These are phyloP conservation scores for Eleginops maclovinus DNA, from an alignment of 2,113 vertebrate species.

Conservation along the genomic window DNA sequence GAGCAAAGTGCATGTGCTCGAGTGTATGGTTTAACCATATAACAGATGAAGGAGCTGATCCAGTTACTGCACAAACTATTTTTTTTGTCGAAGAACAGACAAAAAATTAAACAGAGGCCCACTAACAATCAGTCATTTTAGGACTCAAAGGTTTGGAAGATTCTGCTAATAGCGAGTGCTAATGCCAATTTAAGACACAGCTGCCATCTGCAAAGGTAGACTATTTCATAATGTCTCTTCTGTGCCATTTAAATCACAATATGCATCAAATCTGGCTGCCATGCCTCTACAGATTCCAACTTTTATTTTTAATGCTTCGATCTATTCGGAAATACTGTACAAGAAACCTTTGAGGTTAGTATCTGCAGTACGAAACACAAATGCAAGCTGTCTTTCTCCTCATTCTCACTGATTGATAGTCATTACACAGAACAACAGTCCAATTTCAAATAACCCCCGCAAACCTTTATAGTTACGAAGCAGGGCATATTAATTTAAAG, in stretches of 20 bases:
- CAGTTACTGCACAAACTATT: too few relatives aligned
- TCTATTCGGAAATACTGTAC: background rate
- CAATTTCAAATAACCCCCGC: background rate
- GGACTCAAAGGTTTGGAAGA: background rate
- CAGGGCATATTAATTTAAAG: conserved; percentile 48
- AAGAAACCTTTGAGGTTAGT: conserved; percentile 18
- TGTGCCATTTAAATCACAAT: background rate
- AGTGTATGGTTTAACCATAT: too few relatives aligned
- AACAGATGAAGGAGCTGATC: too few relatives aligned
- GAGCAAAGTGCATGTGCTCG: too few relatives aligned
- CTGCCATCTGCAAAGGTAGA: background rate
- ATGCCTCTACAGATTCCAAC: background rate
- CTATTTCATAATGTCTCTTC: background rate
- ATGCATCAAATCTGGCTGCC: background rate
- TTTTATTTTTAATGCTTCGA: background rate
- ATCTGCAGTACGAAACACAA: conserved; percentile 15
- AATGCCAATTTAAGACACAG: background rate
- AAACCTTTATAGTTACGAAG: conserved; percentile 22
- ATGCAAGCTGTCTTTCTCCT: conserved; percentile 7
- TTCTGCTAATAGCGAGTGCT: background rate
- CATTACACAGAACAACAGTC: conserved; percentile 21
- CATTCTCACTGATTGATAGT: conserved; percentile 31
- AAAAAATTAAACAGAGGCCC: background rate
- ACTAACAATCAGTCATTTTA: background rate
- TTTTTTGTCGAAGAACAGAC: background rate